Evolutionary conservation across 2,113 vertebrate species (phyloP), one percentile per base, ranked within the genome.

Genomic region (Pantherophis guttatus): DNA sequence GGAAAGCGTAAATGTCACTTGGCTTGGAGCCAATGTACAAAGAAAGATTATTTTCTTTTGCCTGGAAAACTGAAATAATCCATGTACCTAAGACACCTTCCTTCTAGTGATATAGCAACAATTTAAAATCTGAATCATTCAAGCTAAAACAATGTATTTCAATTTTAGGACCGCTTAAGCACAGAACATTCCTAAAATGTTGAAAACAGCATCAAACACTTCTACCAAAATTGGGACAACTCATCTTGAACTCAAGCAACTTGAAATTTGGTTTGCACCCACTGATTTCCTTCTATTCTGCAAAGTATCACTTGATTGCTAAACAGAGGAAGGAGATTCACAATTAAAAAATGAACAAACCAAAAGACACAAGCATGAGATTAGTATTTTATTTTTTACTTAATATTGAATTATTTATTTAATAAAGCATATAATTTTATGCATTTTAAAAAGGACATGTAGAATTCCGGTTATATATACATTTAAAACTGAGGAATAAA

Each of bases 401-500:
- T 23, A 93, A 87, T 44, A 75, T 8, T 86, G 50, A 55, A 23
- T 48, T 75, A 8, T 81, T 58, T 59, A 55, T 23, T 90, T 59
- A 48, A 52, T 85, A 44, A 33, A 58, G n/a, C 55, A 95, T 89
- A 65, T 39, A 17, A 54, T 90, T 89, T 96, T 92, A 87, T 5
- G 75, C n/a, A 6, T 6, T 44, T 62, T 26, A 95, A n/a, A 86
- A 95, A 88, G 92, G 88, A 50, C 91, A 94, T 88, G 53, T 96
- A 85, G 88, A 88, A 21, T 39, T 92, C 91, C 75, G 95, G 81
- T 21, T 92, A 94, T 86, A 91, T 94, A 91, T 93, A 97, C 75
- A 81, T 81, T 44, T 95, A 88, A 50, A 65, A 93, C 87, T 87
- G 55, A 89, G 90, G 93, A 92, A 92, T 87, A 53, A 91, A 95